Conservation (phyloP, 2,113 vertebrate genomes). For the Setophaga kirtlandii region DNA sequence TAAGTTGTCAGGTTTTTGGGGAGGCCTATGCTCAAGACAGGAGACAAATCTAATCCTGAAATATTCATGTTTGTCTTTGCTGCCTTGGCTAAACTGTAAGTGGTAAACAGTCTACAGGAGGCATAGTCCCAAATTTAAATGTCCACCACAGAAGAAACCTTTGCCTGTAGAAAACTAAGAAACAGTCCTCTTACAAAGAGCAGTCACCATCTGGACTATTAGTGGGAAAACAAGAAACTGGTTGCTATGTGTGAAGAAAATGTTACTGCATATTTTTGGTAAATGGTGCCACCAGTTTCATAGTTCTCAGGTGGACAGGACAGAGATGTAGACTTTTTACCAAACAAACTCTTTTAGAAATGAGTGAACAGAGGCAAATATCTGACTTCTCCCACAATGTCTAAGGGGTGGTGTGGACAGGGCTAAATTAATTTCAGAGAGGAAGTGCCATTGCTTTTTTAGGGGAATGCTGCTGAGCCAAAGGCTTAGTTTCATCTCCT, state of each 20-base stretch:
- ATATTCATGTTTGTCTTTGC: background rate
- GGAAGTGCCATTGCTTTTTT: background rate
- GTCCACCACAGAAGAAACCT: background rate
- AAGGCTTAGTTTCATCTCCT: constrained; percentile 37
- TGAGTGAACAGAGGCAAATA: background rate
- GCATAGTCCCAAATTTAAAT: background rate
- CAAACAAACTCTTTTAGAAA: background rate
- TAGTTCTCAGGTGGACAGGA: background rate
- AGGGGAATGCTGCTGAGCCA: background rate
- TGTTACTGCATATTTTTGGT: background rate
- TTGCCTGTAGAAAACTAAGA: background rate
- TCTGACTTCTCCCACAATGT: background rate
- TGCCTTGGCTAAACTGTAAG: background rate
- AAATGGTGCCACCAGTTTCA: background rate
- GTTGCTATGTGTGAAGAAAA: background rate
- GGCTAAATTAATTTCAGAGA: background rate
- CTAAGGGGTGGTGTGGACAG: background rate
- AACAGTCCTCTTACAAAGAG: background rate
- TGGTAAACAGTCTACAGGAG: background rate
- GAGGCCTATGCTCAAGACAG: background rate
- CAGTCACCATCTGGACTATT: background rate
- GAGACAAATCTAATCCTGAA: background rate
- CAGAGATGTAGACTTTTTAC: background rate
- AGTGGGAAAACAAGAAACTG: background rate
- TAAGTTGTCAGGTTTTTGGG: background rate